phyloP scores from a whole-genome alignment of 2,797 vertebrate species.

The Nannoperca obscura region DNA sequence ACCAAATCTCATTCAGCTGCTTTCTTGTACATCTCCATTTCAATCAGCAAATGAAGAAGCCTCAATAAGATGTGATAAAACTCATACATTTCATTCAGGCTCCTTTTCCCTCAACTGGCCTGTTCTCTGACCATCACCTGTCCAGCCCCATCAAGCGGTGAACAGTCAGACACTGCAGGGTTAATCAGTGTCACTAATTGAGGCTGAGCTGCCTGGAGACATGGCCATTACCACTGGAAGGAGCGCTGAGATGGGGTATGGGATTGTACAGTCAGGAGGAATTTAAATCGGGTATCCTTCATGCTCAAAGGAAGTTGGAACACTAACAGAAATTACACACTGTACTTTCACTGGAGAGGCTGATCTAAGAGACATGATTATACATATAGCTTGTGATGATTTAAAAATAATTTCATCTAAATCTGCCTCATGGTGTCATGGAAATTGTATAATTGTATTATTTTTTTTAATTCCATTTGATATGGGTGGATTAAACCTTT shows the following conservation, averaged over 20 bases:
- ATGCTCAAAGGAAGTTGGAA: slow-evolving; percentile 21
- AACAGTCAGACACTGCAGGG: slow-evolving; percentile 62
- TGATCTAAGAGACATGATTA: slow-evolving; percentile 14
- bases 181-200: slow-evolving; percentile 84
- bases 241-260: slow-evolving; percentile 54
- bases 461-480: background rate
- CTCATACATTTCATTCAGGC: slow-evolving; percentile 74
- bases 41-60: slow-evolving; percentile 74
- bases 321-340: slow-evolving; percentile 22
- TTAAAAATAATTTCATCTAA: background rate
- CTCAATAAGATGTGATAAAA: slow-evolving; percentile 76
- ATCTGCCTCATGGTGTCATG: background rate
- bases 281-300: slow-evolving; percentile 69
- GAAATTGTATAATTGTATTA: background rate
- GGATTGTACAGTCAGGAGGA: slow-evolving; percentile 69
- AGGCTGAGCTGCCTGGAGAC: slow-evolving; percentile 67
- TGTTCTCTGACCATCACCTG: slow-evolving; percentile 53
- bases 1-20: slow-evolving; percentile 63
- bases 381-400: background rate
- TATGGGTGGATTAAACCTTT: background rate
- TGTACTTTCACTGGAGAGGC: slow-evolving; percentile 15
- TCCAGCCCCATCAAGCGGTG: slow-evolving; percentile 65
- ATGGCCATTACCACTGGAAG: slow-evolving; percentile 67
- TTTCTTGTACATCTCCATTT: slow-evolving; percentile 56
- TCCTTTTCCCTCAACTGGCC: slow-evolving; percentile 44